Conservation (phyloP, 2,888 invertebrate species). For the Nomada hirtipes region DNA sequence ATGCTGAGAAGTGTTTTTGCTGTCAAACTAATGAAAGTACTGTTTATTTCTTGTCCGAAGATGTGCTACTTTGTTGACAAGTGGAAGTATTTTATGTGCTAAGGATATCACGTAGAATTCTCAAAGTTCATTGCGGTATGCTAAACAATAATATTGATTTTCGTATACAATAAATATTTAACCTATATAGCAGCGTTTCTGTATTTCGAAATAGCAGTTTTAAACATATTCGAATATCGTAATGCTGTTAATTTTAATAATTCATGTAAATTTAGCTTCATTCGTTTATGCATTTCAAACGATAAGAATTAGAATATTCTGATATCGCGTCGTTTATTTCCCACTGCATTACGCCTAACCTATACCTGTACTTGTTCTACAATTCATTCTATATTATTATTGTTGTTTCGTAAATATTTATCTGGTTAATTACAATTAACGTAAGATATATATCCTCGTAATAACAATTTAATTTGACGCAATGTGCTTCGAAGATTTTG, state of each 20-base stretch:
- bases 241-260: neutral
- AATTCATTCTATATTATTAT: neutral
- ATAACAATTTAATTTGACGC: neutral
- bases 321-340: neutral
- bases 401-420: neutral
- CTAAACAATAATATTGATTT: neutral
- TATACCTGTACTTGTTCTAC: neutral
- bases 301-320: neutral
- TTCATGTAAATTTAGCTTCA: neutral
- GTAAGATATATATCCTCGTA: neutral
- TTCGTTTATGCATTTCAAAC: neutral
- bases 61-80: slow-evolving; percentile 2
- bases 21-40: slow-evolving; percentile 38
- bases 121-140: slow-evolving; percentile 3
- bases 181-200: slow-evolving; percentile 31
- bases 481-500: neutral
- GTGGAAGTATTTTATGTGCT: neutral
- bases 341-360: slow-evolving; percentile 18
- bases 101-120: neutral
- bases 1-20: slow-evolving; percentile 10
- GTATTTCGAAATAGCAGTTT: neutral
- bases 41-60: slow-evolving; percentile 3
- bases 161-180: slow-evolving; percentile 2
- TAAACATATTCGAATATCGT: neutral
- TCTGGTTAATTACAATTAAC: neutral